A percentile compares a stretch with the other conserved stretches of the same genome.
Conservation (phyloP, 2,797 vertebrate species). For the Spinibarbus caldwelli region DNA sequence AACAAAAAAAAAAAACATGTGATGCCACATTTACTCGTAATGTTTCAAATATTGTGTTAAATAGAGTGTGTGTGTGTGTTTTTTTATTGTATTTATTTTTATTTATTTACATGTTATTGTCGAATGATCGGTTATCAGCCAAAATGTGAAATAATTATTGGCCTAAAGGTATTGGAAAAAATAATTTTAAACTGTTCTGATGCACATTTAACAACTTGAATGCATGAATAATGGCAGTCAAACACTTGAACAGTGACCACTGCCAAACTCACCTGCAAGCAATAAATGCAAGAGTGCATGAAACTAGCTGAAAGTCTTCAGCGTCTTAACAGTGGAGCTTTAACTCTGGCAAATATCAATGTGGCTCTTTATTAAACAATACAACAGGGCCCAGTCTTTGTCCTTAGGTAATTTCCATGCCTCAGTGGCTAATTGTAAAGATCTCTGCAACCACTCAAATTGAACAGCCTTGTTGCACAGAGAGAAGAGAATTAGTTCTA, state of each 20-base stretch:
- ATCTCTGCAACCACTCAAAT: conserved; percentile 17
- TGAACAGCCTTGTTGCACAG: conserved; percentile 29
- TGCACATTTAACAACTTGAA: neutral
- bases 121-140: neutral
- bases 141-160: neutral
- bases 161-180: neutral
- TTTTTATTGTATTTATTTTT: too few species aligned
- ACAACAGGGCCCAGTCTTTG: conserved; percentile 1
- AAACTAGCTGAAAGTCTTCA: neutral
- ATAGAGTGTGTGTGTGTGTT: too few species aligned
- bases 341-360: conserved; percentile 21
- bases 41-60: too few species aligned
- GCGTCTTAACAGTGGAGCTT: neutral
- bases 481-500: conserved; percentile 48
- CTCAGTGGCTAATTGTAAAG: conserved; percentile 29
- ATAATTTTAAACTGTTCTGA: neutral
- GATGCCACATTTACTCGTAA: neutral
- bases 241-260: neutral
- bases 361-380: conserved; percentile 22
- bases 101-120: neutral
- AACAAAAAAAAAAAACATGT: too few species aligned
- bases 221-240: neutral
- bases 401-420: conserved; percentile 29
- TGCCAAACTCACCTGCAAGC: neutral
- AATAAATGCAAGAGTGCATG: conserved; percentile 4